Base-by-base conservation (phyloP, 1,140 invertebrate species). In the Gerris buenoi region DNA sequence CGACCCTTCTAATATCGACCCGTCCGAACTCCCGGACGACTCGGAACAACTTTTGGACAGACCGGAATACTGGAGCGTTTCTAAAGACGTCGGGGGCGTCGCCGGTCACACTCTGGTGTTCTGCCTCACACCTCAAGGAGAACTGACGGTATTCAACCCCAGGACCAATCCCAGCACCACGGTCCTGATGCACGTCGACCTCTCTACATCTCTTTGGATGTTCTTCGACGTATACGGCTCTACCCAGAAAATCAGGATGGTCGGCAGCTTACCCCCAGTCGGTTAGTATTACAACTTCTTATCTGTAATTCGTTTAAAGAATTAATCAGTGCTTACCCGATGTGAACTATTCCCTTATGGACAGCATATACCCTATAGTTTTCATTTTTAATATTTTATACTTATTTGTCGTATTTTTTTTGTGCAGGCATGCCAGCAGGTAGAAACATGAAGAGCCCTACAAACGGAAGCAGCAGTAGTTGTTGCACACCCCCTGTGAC, bases 31-130 rank as follows among this genome's bases (percentile, higher is more conserved):
- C 10, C 96, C 96, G 0, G 93, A 96, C 71, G 94, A 98, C 78
- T 88, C 92, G 0, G 93, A 98, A 73, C 82, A 90, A 26, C 79
- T 98, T 0, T 76, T 98, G 1, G 95, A 98, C 76, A 81, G 95
- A n/a, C 90, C 88, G 0, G 95, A 98, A 74, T 98, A 98, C 76
- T 98, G 95, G 95, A 93, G 97, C 1, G 91, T 98, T 0, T 89
- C 89, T 71, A 90, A 95, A 72, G 92, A 97, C 75, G 91, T 97
- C 1, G 92, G 90, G 0, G 86, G 87, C 27, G 86, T 83, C 15
- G 27, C 68, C 46, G 92, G 91, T 0, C 95, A 97, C 76, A 91
- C 96, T 76, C 84, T 98, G 2, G 86, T 87, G n/a, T 93, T 97
- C 74, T 89, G 85, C 68, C 81, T 97, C 14, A 89, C 90, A 0